Conservation (phyloP, 2,888 invertebrate species). For the Himalopsyche japonica region DNA sequence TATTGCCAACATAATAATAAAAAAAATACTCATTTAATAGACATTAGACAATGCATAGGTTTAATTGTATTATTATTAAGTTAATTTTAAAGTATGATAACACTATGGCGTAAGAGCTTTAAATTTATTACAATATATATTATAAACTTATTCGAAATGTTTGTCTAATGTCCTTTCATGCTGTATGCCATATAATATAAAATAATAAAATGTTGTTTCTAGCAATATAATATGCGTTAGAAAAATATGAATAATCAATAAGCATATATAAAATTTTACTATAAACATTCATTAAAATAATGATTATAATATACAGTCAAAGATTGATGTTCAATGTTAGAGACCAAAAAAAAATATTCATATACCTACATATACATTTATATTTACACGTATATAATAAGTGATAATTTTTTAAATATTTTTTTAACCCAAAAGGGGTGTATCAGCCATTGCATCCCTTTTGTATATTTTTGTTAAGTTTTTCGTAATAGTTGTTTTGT, state of each 20-base stretch:
- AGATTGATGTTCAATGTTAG: slow-evolving; percentile 38
- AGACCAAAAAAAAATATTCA: slow-evolving; percentile 31
- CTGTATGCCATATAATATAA: neutral
- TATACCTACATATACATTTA: slow-evolving; percentile 38
- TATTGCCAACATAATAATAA: too few relatives aligned
- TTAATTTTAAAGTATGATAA: neutral
- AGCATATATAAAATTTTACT: neutral
- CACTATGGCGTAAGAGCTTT: neutral
- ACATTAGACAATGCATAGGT: neutral
- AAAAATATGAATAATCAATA: neutral
- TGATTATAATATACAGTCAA: slow-evolving; percentile 1
- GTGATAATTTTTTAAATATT: slow-evolving; percentile 11
- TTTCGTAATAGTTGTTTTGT: slow-evolving; percentile 5
- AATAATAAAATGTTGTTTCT: neutral
- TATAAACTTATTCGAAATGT: neutral
- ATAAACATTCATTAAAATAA: neutral
- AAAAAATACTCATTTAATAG: too few relatives aligned
- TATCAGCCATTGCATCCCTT: slow-evolving; percentile 33
- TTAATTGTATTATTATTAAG: neutral
- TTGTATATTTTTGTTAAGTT: slow-evolving; percentile 27
- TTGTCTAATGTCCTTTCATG: neutral
- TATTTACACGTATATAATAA: slow-evolving; percentile 38
- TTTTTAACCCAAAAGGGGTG: slow-evolving; percentile 20
- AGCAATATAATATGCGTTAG: neutral
- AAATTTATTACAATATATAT: neutral